Conservation (phyloP, 2,888 invertebrate genomes). For the Plagodis pulveraria region DNA sequence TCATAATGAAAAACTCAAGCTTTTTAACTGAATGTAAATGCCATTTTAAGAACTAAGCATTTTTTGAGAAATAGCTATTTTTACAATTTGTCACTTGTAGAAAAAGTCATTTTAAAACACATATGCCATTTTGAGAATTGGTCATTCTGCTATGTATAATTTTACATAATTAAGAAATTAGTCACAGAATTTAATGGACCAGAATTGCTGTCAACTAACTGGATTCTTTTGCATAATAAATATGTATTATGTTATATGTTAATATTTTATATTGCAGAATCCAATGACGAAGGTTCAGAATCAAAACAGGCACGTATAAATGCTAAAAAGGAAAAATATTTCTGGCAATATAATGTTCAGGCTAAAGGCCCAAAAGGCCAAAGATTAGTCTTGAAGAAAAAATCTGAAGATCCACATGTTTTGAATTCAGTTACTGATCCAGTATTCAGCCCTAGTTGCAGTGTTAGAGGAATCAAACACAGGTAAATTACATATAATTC, state of each 20-base stretch:
- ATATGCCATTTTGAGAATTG: too few relatives aligned
- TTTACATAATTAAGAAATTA: conserved; percentile 1
- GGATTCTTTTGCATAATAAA: too few relatives aligned
- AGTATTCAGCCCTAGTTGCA: conserved; percentile 97
- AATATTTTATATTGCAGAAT: conserved; percentile 73
- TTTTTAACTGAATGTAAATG: too few relatives aligned
- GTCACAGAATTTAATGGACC: background rate
- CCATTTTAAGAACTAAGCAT: too few relatives aligned
- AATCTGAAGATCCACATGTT: conserved; percentile 96
- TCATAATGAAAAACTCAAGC: too few relatives aligned
- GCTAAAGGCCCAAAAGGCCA: conserved; percentile 99
- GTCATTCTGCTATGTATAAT: background rate
- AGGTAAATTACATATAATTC: conserved; percentile 85
- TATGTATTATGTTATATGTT: too few relatives aligned
- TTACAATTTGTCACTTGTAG: too few relatives aligned
- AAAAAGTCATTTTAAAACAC: too few relatives aligned
- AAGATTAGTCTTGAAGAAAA: conserved; percentile 92
- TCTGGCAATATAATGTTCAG: conserved; percentile 99
- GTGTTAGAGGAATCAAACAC: conserved; percentile 95
- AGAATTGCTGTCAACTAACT: background rate
- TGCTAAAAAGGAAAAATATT: conserved; percentile 92
- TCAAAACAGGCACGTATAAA: conserved; percentile 67
- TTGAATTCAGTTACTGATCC: conserved; percentile 97
- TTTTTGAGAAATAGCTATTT: too few relatives aligned
- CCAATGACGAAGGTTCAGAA: conserved; percentile 87